Conservation (phyloP, 2,888 invertebrate species). For the Sarcophaga carnaria region DNA sequence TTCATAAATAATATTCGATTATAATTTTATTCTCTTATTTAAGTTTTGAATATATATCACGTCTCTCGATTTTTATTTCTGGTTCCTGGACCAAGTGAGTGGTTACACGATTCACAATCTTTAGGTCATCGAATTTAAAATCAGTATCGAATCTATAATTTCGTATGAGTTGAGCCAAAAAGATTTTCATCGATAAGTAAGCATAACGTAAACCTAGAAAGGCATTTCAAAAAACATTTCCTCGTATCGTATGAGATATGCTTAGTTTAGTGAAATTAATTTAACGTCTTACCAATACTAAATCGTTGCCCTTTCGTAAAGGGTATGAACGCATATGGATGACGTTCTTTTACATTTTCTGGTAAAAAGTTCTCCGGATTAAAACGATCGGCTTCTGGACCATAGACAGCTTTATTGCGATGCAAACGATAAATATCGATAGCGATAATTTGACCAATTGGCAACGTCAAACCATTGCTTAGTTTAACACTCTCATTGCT, state of each 20-base stretch:
- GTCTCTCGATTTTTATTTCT: conserved; percentile 66
- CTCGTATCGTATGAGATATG: too few relatives aligned
- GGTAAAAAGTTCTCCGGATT: too few relatives aligned
- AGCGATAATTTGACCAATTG: conserved; percentile 75
- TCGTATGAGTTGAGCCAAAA: conserved; percentile 75
- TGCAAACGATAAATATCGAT: conserved; percentile 70
- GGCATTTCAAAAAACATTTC: conserved; percentile 25
- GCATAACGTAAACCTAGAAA: conserved; percentile 76
- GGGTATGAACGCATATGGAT: neutral
- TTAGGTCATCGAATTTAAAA: conserved; percentile 75
- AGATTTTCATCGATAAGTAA: conserved; percentile 75
- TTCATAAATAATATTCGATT: too few relatives aligned
- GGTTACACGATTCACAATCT: conserved; percentile 76
- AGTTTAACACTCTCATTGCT: too few relatives aligned
- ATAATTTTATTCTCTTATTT: neutral
- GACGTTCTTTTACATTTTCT: too few relatives aligned
- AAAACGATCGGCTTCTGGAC: too few relatives aligned
- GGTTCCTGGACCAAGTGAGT: conserved; percentile 75
- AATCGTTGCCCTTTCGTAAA: too few relatives aligned
- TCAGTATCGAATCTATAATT: conserved; percentile 76
- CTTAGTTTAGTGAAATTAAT: too few relatives aligned
- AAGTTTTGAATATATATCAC: neutral
- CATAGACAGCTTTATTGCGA: too few relatives aligned
- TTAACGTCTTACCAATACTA: too few relatives aligned
- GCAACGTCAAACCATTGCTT: conserved; percentile 70